These are phyloP conservation scores for Garra rufa DNA, from an alignment of 2,113 vertebrate species.

Conservation along the genomic window DNA sequence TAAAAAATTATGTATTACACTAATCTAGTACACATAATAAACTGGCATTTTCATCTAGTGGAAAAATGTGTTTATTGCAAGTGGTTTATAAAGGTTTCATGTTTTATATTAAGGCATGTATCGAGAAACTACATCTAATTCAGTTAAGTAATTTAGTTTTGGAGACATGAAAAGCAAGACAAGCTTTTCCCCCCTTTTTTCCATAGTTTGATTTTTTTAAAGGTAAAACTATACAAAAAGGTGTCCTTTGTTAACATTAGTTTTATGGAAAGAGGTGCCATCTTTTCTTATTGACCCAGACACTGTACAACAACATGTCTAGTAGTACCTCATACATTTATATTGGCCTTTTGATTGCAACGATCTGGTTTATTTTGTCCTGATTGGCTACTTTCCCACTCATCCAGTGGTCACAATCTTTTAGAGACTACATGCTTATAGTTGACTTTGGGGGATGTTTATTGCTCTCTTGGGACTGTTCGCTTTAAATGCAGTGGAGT, in stretches of 20 bases:
- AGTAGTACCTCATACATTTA: not conserved
- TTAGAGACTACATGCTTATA: not conserved
- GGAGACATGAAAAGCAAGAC: not conserved
- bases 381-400: not conserved
- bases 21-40: not conserved
- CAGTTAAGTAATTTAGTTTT: not conserved
- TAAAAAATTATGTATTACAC: not conserved
- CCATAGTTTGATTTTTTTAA: too few species aligned
- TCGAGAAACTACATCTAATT: not conserved
- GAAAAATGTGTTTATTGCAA: not conserved
- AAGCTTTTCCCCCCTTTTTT: too few species aligned
- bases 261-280: not conserved
- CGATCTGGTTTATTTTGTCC: not conserved
- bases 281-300: not conserved
- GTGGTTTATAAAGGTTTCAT: not conserved
- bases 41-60: not conserved
- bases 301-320: not conserved
- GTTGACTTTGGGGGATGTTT: conserved; percentile 7
- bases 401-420: not conserved
- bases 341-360: not conserved
- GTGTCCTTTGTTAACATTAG: too few species aligned
- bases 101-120: not conserved
- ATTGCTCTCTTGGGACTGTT: conserved; percentile 10
- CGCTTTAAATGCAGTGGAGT: not conserved
- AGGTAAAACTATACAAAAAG: too few species aligned